These are phyloP conservation scores for Enteromius unitaeniatus DNA, from an alignment of 2,797 vertebrate genomes.

Conservation along the genomic window DNA sequence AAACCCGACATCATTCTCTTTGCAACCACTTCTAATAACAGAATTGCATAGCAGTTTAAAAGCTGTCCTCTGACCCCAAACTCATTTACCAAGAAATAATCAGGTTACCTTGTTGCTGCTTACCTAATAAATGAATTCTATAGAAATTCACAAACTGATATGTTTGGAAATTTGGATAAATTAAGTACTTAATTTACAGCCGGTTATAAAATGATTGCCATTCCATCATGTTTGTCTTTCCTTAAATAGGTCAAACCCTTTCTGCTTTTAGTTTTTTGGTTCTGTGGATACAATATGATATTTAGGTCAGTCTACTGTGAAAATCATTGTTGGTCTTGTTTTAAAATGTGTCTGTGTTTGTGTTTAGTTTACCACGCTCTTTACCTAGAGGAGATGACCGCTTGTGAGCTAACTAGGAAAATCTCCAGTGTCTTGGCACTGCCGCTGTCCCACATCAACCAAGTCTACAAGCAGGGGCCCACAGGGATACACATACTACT, in stretches of 20 bases:
- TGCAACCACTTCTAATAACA: neutral
- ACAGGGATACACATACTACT: conserved; percentile 77
- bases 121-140: neutral
- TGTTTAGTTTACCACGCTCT: conserved; percentile 79
- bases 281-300: neutral
- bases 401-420: conserved; percentile 77
- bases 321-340: conserved; percentile 80
- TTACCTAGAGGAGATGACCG: conserved; percentile 78
- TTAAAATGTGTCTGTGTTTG: neutral
- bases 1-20: neutral
- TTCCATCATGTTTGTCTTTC: neutral
- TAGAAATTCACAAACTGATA: neutral
- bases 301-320: neutral
- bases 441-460: conserved; percentile 72
- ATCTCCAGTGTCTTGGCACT: conserved; percentile 74
- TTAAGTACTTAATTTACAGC: neutral
- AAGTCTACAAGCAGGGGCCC: conserved; percentile 76
- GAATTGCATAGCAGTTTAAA: neutral
- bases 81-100: neutral
- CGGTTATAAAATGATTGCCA: neutral
- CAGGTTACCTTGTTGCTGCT: neutral
- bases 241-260: neutral
- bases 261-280: neutral
- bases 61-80: neutral
- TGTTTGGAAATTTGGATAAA: neutral